Conservation (phyloP, 53 echinoderm and acorn worm genomes). For the Paracentrotus lividus region DNA sequence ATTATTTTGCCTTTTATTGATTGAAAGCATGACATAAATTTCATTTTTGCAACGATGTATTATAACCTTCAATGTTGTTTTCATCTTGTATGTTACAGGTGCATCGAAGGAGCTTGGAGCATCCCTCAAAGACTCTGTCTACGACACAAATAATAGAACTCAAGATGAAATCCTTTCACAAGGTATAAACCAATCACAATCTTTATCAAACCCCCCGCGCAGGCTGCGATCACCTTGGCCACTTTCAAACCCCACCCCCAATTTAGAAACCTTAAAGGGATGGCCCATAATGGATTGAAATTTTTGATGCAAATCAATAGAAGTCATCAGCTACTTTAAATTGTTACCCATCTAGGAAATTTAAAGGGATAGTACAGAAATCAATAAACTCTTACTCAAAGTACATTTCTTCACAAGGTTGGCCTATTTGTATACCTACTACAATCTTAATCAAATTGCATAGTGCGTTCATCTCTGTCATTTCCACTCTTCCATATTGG, state of each 20-base stretch:
- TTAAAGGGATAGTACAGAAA: background rate
- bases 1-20: no score
- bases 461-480: background rate
- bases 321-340: no score
- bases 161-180: constrained; percentile 93
- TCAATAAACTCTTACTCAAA: no score
- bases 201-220: constrained; percentile 20
- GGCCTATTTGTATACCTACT: no score
- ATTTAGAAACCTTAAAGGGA: background rate
- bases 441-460: background rate
- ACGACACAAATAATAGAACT: constrained; percentile 95
- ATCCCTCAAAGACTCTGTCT: constrained; percentile 89
- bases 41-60: background rate
- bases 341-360: background rate
- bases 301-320: constrained; percentile 10
- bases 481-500: background rate
- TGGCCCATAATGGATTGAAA: background rate
- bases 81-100: constrained; percentile 71
- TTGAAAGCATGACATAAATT: background rate
- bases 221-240: background rate
- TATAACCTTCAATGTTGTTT: background rate
- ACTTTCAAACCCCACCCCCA: background rate
- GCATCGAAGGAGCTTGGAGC: constrained; percentile 95
- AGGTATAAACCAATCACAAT: constrained; percentile 73
- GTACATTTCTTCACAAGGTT: no score